Base-by-base conservation (phyloP, 1,140 invertebrate species). In the Drosophila kanapiae region DNA sequence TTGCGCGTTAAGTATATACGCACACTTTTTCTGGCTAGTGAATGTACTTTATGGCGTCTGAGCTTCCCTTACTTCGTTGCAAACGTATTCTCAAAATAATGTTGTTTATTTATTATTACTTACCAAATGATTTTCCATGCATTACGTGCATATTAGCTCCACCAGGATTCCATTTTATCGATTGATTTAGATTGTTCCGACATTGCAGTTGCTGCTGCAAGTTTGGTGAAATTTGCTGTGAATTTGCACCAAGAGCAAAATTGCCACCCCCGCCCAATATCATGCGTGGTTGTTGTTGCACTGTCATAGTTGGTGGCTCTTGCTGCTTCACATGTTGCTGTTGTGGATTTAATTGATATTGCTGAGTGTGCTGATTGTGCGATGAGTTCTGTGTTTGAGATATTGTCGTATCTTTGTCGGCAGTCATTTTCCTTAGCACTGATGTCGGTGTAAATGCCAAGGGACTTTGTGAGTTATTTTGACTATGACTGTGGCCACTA, bases 351-450 rank as follows among this genome's bases (percentile, higher is more conserved):
- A 78, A 23, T 64, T 81, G 92, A 80, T 72, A 91, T 82, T 74
- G 93, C 13, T 37, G 92, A 23, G 14, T 54, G 9, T 35, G 82
- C 14, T 77, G 91, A 53, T 92, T 87, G 58, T 54, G 49, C 33
- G 56, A 14, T 10, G 45, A 53, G 27, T 58, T 64, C 4, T 71
- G 63, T 45, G 62, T 42, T 27, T 60, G 57, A 42, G 57, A 37
- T 18, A 16, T n/a, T 56, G 37, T 57, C 35, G 78, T 49, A 77
- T 97, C 96, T 92, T 97, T 97, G 79, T 98, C 97, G 23, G 97
- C 97, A 43, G 97, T 98, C 97, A 98, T 98, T 93, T 98, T 99
- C 35, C 97, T 95, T 83, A 99, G 94, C 38, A 98, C 96, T 47
- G 97, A 98, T 9, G 97, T 98, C 48, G 97, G 97, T 4, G 97